Conservation (phyloP, 2,797 vertebrate species). For the Ispidina lecontei region DNA sequence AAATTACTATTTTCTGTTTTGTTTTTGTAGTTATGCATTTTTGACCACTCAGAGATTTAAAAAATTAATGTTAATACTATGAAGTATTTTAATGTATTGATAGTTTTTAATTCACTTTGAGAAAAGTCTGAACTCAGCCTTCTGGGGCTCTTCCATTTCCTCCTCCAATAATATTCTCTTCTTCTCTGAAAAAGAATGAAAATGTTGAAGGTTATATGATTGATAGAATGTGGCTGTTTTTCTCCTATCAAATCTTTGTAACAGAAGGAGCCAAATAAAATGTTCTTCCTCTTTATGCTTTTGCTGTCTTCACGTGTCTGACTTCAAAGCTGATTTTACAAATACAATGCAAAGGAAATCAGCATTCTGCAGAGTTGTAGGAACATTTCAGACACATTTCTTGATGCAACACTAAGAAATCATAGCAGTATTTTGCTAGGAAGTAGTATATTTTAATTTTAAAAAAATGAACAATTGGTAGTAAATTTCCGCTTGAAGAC, state of each 20-base stretch:
- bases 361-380: background rate
- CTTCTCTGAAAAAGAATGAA: background rate
- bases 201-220: background rate
- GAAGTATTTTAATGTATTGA: background rate
- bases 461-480: background rate
- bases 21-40: background rate
- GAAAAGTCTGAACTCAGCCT: background rate
- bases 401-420: background rate
- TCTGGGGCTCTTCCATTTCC: background rate
- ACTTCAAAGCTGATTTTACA: background rate
- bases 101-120: constrained; percentile 1
- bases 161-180: background rate
- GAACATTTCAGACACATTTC: background rate
- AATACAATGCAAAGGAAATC: background rate
- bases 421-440: background rate
- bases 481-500: background rate
- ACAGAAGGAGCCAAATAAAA: background rate
- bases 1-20: background rate
- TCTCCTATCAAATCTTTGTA: background rate
- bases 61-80: background rate
- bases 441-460: background rate
- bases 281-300: background rate
- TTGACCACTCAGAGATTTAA: background rate
- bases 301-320: background rate
- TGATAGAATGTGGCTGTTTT: background rate